phyloP scores from a whole-genome alignment of 2,113 vertebrate species.

The Pionites leucogaster region DNA sequence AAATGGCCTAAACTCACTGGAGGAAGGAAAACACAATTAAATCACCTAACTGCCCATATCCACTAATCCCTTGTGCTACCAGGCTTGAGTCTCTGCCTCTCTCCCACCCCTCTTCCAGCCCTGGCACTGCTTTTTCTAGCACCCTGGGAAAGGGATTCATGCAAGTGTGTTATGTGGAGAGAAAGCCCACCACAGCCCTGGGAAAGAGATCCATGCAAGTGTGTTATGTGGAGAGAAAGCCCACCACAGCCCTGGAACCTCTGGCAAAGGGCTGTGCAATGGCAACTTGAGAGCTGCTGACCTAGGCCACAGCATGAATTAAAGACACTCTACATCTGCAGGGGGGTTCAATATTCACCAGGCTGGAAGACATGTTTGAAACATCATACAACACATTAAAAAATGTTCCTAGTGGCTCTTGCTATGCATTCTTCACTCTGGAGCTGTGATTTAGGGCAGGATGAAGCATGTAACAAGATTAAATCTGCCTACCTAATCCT shows the following conservation, averaged over 20 bases:
- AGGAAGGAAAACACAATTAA: constrained; percentile 40
- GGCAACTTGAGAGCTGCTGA: not conserved
- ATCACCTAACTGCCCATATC: not conserved
- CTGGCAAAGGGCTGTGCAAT: not conserved
- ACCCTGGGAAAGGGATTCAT: not conserved
- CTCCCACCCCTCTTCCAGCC: not conserved
- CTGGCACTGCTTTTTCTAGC: not conserved
- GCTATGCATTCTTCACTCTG: not conserved
- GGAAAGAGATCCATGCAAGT: accelerated
- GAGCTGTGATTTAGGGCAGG: not conserved
- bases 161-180: accelerated
- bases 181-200: not conserved
- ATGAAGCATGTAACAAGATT: not conserved
- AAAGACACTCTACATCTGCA: not conserved
- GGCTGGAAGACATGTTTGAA: not conserved
- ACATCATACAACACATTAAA: not conserved
- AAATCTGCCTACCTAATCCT: not conserved
- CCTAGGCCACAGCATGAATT: accelerated
- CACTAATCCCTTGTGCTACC: not conserved
- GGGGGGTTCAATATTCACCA: not conserved
- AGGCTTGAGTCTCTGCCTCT: not conserved
- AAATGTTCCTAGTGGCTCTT: not conserved
- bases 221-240: not conserved
- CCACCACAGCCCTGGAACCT: not conserved
- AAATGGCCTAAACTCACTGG: not conserved